Evolutionary conservation across 2,113 vertebrate species (phyloP), one percentile per base, ranked within the genome.

Genomic region (Nipponia nippon): DNA sequence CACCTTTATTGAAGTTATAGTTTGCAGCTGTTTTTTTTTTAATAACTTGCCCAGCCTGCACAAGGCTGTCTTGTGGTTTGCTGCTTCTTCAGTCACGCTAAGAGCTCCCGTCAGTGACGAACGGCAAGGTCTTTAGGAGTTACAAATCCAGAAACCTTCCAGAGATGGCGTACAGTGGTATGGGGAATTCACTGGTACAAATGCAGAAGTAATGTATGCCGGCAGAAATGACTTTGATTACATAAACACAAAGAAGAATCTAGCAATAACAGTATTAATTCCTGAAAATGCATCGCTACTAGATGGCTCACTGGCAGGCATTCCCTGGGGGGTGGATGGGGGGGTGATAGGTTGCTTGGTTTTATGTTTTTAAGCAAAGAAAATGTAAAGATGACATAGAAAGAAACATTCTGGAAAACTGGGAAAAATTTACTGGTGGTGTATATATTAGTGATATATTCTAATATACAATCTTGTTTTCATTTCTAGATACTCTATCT

Each of bases 271-370:
- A 42, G 46, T 27, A 76, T 44, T 72, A 67, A 77, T 53, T 72
- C 79, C 79, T 61, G 29, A 72, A 72, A 93, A 70, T 9, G 36
- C 12, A 29, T 16, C 5, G 6, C 22, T 73, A 14, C 16, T 27
- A 65, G 38, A 49, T 44, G 22, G 56, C 63, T 77, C 0, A 0
- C 16, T 52, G 50, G 50, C 61, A 1, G 9, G n/a, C 16, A 49
- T 29, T 63, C 47, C 20, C 20, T 40, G 20, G 32, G 56, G 52
- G 19, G 66, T 20, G 59, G 34, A 16, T 8, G 13, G 15, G 18
- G 18, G 5, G 34, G 19, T 12, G 38, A 63, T 11, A 59, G 6
- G 11, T 42, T 79, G 84, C 59, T 79, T 63, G 19, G 15, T 10
- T 90, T 91, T 56, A 66, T 13, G 34, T 9, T 63, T 82, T 79